These are phyloP conservation scores for Chymomyza costata DNA, from an alignment of 1,140 invertebrate species.

Conservation along the genomic window DNA sequence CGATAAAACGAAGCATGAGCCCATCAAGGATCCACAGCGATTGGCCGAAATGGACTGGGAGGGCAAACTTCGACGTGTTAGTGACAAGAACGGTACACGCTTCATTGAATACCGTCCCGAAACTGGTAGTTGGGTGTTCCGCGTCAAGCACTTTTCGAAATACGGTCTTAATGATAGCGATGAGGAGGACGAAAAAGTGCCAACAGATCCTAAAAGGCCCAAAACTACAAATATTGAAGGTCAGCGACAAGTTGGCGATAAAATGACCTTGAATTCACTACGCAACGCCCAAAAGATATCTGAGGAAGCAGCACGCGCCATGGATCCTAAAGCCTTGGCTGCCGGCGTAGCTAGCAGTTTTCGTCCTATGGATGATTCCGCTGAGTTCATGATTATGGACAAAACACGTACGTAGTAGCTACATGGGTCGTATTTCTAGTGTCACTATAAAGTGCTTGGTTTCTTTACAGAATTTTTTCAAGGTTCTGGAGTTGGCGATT, in stretches of 20 bases:
- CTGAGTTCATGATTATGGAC: slow-evolving; percentile 60
- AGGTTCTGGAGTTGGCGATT: slow-evolving; percentile 44
- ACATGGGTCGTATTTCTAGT: background rate
- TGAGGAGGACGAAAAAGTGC: slow-evolving; percentile 79
- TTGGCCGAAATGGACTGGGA: slow-evolving; percentile 90
- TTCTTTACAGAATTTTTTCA: slow-evolving; percentile 55
- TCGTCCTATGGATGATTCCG: slow-evolving; percentile 57
- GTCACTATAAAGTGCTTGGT: background rate
- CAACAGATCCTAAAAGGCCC: slow-evolving; percentile 68
- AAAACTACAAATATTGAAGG: slow-evolving; percentile 44
- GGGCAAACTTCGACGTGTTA: slow-evolving; percentile 88
- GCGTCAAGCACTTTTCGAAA: slow-evolving; percentile 97
- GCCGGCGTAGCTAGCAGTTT: slow-evolving; percentile 30
- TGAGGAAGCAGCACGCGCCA: slow-evolving; percentile 48
- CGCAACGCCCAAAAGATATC: slow-evolving; percentile 54
- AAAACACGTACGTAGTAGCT: slow-evolving; percentile 52
- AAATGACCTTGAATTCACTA: slow-evolving; percentile 47
- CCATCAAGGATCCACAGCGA: slow-evolving; percentile 88
- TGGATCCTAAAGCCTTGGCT: slow-evolving; percentile 50
- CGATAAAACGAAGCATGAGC: slow-evolving; percentile 87
- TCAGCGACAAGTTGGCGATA: slow-evolving; percentile 33
- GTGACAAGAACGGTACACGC: slow-evolving; percentile 88
- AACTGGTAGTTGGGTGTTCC: slow-evolving; percentile 97
- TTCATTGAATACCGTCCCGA: slow-evolving; percentile 97
- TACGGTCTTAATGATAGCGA: slow-evolving; percentile 95